Conservation (phyloP, 1,140 invertebrate species). For the Drosophila melanogaster region DNA sequence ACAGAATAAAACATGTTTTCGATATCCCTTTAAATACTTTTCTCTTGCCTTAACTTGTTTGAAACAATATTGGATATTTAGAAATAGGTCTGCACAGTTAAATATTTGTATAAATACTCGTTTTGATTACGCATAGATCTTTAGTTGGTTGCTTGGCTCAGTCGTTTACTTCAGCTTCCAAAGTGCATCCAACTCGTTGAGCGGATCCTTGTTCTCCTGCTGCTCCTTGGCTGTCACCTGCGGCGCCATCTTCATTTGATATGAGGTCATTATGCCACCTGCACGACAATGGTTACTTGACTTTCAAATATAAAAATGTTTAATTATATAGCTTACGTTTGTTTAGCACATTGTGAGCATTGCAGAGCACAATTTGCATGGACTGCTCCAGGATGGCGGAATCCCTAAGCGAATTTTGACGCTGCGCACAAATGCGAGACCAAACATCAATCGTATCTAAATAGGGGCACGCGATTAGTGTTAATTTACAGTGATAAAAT, state of each 20-base stretch:
- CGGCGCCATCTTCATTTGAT: constrained; percentile 84
- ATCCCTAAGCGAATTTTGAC: constrained; percentile 77
- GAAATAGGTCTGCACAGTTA: constrained; percentile 34
- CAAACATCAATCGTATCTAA: constrained; percentile 84
- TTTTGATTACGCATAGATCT: constrained; percentile 21
- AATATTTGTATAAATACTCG: constrained; percentile 45
- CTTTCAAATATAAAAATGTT: background rate
- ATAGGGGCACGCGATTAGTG: background rate
- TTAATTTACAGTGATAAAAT: too few relatives aligned
- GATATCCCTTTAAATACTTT: constrained; percentile 49
- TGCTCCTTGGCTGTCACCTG: constrained; percentile 80
- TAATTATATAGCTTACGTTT: constrained; percentile 61
- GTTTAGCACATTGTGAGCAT: constrained; percentile 82
- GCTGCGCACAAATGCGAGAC: constrained; percentile 80
- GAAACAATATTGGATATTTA: constrained; percentile 51
- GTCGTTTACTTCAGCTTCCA: constrained; percentile 82
- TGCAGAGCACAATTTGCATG: constrained; percentile 80
- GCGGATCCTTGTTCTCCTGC: constrained; percentile 81
- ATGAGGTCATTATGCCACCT: constrained; percentile 84
- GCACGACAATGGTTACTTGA: background rate
- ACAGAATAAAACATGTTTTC: constrained; percentile 41
- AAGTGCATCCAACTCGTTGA: constrained; percentile 82
- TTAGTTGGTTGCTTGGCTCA: constrained; percentile 47
- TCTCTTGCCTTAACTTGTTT: constrained; percentile 42
- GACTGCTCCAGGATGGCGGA: constrained; percentile 74